These are phyloP conservation scores for Kryptopterus vitreolus DNA, from an alignment of 2,797 vertebrate species.

Conservation along the genomic window DNA sequence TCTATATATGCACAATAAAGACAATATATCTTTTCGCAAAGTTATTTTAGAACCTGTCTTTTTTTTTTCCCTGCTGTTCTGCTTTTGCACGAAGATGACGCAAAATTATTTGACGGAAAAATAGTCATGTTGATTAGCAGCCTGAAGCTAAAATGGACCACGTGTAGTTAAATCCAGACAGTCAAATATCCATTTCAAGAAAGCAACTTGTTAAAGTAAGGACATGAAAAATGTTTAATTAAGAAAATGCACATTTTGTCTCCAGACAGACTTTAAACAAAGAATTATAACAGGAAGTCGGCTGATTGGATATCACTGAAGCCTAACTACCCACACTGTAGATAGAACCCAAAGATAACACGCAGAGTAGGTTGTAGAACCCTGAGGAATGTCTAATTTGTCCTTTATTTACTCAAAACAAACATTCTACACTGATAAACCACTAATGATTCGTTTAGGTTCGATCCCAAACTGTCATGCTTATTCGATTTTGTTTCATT, in stretches of 20 bases:
- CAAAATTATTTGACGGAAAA: background rate
- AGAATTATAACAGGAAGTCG: background rate
- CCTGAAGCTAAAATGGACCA: background rate
- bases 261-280: background rate
- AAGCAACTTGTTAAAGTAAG: background rate
- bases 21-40: conserved; percentile 7
- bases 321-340: background rate
- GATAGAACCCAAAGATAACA: background rate
- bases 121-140: background rate
- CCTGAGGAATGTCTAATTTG: background rate
- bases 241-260: background rate
- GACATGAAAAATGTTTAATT: background rate
- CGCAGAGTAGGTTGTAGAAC: background rate
- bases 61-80: background rate
- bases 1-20: conserved; percentile 18
- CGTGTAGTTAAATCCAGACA: background rate
- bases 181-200: background rate
- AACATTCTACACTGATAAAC: background rate
- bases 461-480: background rate
- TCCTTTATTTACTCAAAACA: background rate
- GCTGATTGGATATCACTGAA: background rate
- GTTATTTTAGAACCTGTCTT: background rate
- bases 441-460: background rate
- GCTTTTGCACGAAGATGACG: background rate
- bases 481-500: background rate